Base-by-base conservation (phyloP, 2,888 invertebrate genomes). In the Palloptera scutellata region DNA sequence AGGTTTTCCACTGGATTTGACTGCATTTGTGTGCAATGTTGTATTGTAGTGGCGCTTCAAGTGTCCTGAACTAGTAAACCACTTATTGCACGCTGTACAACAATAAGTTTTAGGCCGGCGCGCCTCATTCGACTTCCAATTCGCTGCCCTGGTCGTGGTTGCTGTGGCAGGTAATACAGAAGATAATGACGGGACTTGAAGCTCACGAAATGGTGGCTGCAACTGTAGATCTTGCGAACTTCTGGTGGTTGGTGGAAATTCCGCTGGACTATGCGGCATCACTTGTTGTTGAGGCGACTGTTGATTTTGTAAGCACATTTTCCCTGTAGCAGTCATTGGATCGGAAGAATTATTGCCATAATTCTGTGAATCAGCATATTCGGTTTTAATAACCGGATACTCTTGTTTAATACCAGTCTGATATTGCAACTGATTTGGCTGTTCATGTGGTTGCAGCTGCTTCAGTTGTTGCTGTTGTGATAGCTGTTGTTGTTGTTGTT, bases 31-130 rank as follows among this genome's bases (percentile, higher is more conserved):
- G 78, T 95, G 95, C 75, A 95, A 84, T 61, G 95, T 95, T 40
- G 95, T 95, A 78, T 95, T 95, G 83, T 95, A 95, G 83, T 95
- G 95, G 68, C 95, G 88, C 84, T 95, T 95, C 64, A 95, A 85
- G 83, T 95, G 95, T 0, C 95, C 95, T 13, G 94, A 94, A 84
- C 94, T 94, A 30, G 95, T 95, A 82, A 95, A 95, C 95, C 95
- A 95, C 87, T 95, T 95, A 86, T 95, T 95, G 86, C 95, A 95
- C 66, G 95, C 94, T 8, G 93, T 92, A 81, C 95, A 95, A 79
- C 95, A 94, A 85, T 95, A 95, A 0, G 95, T 95, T 86, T 95
- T 95, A 64, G 95, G 95, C 66, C 95, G 88, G 71, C 95, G 89
- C 41, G 94, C 93, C 86, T 95, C 95, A 81, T 95, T 94, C 41